These are phyloP conservation scores for Pluvianellus socialis DNA, from an alignment of 2,113 vertebrate genomes.

Conservation along the genomic window DNA sequence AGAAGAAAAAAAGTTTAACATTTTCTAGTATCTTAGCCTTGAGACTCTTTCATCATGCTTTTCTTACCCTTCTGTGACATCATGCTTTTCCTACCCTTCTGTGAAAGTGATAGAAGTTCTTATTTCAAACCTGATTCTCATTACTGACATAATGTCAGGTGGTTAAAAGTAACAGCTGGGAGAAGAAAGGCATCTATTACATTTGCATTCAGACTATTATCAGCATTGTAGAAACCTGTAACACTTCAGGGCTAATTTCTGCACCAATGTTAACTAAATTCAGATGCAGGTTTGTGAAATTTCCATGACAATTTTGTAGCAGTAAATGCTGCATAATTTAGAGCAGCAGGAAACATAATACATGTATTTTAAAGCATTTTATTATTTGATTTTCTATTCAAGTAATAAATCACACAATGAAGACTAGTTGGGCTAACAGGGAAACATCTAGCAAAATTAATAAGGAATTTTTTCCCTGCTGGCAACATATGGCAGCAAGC, in stretches of 20 bases:
- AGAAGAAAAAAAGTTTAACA: background rate
- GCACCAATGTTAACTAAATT: conserved; percentile 6
- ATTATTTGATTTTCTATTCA: background rate
- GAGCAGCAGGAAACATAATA: conserved; percentile 18
- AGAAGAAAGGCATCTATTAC: conserved; percentile 27
- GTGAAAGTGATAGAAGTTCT: background rate
- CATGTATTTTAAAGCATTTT: conserved; percentile 6
- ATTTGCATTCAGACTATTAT: conserved; percentile 42
- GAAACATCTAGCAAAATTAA: background rate
- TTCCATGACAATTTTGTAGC: conserved; percentile 18
- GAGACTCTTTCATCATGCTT: background rate
- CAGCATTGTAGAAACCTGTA: background rate
- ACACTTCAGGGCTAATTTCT: conserved; percentile 40
- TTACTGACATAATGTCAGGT: conserved; percentile 42
- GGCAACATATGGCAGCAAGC: background rate
- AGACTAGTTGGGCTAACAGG: background rate
- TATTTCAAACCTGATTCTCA: conserved; percentile 21
- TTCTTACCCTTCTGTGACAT: background rate
- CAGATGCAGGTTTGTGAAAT: conserved; percentile 20
- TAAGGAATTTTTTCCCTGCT: background rate
- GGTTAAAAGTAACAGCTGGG: conserved; percentile 44
- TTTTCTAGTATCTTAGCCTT: background rate
- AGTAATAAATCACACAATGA: background rate
- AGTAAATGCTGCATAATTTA: conserved; percentile 24
- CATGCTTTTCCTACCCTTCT: background rate